These are phyloP conservation scores for Coreoperca whiteheadi DNA, from an alignment of 2,113 vertebrate genomes.

Conservation along the genomic window DNA sequence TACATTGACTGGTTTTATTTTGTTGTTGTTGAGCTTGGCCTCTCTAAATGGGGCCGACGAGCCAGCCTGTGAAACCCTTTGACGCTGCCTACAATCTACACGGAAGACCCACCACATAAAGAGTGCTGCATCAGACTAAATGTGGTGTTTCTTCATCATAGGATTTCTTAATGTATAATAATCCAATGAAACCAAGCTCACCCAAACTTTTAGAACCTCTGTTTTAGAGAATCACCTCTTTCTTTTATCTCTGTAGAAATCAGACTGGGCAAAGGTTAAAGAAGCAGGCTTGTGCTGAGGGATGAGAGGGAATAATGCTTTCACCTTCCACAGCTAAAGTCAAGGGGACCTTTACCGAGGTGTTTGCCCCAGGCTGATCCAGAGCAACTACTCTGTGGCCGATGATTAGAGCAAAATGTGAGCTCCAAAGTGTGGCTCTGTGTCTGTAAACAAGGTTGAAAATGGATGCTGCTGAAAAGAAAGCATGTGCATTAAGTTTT, in stretches of 20 bases:
- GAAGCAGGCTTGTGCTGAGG: constrained; percentile 19
- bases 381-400: constrained; percentile 3
- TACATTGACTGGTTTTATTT: neutral
- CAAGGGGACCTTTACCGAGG: constrained; percentile 55
- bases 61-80: neutral
- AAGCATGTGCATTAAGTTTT: neutral
- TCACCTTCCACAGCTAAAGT: constrained; percentile 35
- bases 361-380: constrained; percentile 15
- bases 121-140: neutral
- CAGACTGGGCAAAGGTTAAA: constrained; percentile 29
- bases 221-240: constrained; percentile 13
- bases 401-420: constrained; percentile 11
- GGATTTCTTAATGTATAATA: constrained; percentile 6
- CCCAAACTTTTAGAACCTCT: neutral
- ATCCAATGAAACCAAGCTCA: neutral
- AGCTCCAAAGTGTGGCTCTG: neutral
- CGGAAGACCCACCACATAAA: neutral
- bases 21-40: neutral
- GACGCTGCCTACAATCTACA: neutral
- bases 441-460: neutral
- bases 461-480: neutral
- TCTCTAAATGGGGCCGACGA: neutral
- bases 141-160: neutral
- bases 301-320: constrained; percentile 33
- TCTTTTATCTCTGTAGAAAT: constrained; percentile 14